Evolutionary conservation across 2,113 vertebrate genomes (phyloP), one percentile per base, ranked within the genome.

Genomic region (Vidua chalybeata): DNA sequence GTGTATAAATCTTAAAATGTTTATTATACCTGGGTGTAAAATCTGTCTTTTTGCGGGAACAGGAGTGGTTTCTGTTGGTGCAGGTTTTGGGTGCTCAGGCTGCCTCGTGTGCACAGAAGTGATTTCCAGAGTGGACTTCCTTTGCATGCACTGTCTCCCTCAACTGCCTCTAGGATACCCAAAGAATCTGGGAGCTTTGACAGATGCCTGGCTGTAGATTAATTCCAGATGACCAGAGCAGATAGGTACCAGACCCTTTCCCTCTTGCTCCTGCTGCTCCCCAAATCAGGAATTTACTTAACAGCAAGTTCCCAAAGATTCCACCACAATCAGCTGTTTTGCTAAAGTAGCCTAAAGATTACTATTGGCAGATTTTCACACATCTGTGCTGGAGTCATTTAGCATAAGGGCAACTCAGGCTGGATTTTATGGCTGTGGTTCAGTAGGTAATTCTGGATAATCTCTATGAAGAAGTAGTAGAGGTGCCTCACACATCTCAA

Each of bases 361-460:
- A 24, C 26, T 62, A 27, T 49, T 52, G 56, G 6, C 58, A 72
- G 48, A 13, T 52, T 83, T 91, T 69, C 75, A 77, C 1, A 8
- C 43, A 17, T 84, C 64, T 83, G 51, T 66, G 59, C 67, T 43
- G 51, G 78, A 93, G 35, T 37, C 1, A 3, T 72, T 75, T 39
- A 69, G 33, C 67, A n/a, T 66, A 69, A 90, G 28, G 45, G 21
- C 63, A 93, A 49, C 59, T 58, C 41, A 43, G 52, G 39, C 7
- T 94, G 68, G 45, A 59, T 90, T 95, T 94, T 72, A 18, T 45
- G 52, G 37, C 30, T 49, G 37, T 43, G 45, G 31, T 74, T 94
- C 82, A 39, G 52, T 30, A 46, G 80, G 17, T 74, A 31, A 80
- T 73, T 82, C 74, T 93, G 37, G 33, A 58, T 77, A 77, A 86